These are phyloP conservation scores for Tarsius wallacei DNA, from an alignment of 2,797 vertebrate genomes.

Conservation along the genomic window DNA sequence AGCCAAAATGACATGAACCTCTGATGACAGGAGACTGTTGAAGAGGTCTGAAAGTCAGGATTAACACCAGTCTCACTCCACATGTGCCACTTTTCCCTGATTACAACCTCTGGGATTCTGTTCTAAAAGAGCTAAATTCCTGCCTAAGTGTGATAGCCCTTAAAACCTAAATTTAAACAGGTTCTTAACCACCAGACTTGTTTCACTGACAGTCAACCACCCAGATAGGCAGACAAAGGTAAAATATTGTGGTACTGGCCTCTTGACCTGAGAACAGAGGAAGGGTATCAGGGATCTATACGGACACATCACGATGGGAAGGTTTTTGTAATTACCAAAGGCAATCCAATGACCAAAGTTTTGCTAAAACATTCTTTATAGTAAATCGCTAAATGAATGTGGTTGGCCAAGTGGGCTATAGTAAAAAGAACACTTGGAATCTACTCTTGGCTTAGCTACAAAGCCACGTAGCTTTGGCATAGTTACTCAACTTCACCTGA, in stretches of 20 bases:
- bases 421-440: slow-evolving; percentile 20
- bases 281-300: neutral
- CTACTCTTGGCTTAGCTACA: neutral
- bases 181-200: neutral
- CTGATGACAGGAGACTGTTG: neutral
- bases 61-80: neutral
- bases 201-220: neutral
- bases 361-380: neutral
- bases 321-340: neutral
- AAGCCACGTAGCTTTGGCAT: neutral
- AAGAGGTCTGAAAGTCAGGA: neutral
- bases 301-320: neutral
- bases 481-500: slow-evolving; percentile 2
- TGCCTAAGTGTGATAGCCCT: neutral
- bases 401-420: neutral
- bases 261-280: neutral
- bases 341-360: neutral
- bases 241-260: neutral
- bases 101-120: neutral
- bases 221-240: neutral
- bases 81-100: neutral
- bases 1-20: slow-evolving; percentile 17
- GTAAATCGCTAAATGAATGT: neutral
- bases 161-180: slow-evolving; percentile 46
- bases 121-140: slow-evolving; percentile 8